A percentile compares a stretch with the other conserved stretches of the same genome.
phyloP scores from a whole-genome alignment of 2,113 vertebrate species.

The Chrysemys picta region DNA sequence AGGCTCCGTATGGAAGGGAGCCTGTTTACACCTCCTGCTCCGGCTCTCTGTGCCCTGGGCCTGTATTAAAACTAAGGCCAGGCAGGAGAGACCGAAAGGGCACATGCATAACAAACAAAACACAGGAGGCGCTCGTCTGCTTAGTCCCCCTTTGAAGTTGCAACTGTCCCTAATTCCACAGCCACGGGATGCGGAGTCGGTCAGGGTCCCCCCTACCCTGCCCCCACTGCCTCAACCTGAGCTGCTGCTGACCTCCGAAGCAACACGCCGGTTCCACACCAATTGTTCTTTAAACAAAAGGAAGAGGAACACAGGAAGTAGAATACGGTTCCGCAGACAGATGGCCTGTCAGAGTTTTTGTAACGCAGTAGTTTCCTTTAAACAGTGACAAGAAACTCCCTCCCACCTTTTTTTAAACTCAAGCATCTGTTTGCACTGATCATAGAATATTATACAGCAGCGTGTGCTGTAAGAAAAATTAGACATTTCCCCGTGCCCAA shows the following conservation, averaged over 20 bases:
- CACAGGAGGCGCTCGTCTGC: constrained; percentile 21
- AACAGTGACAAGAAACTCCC: neutral
- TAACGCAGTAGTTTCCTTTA: constrained; percentile 19
- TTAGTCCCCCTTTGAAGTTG: constrained; percentile 21
- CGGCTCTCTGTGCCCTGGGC: fast-evolving
- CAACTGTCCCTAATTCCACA: constrained; percentile 3
- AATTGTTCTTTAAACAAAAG: constrained; percentile 63
- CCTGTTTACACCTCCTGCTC: neutral
- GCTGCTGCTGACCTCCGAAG: constrained; percentile 52
- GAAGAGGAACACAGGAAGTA: constrained; percentile 55
- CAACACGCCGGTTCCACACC: fast-evolving
- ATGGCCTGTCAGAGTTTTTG: constrained; percentile 35
- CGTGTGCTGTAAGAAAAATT: fast-evolving
- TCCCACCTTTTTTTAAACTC: neutral
- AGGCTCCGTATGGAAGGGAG: neutral
- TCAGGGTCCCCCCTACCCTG: neutral
- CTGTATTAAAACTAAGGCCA: neutral
- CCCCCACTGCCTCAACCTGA: constrained; percentile 14
- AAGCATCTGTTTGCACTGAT: constrained; percentile 24
- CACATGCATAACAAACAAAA: neutral
- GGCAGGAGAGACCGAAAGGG: neutral
- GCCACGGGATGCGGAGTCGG: constrained; percentile 56
- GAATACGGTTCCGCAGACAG: constrained; percentile 52
- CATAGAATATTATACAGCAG: neutral
- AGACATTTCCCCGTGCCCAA: neutral